These are phyloP conservation scores for Macaria liturata DNA, from an alignment of 2,888 invertebrate genomes.

Conservation along the genomic window DNA sequence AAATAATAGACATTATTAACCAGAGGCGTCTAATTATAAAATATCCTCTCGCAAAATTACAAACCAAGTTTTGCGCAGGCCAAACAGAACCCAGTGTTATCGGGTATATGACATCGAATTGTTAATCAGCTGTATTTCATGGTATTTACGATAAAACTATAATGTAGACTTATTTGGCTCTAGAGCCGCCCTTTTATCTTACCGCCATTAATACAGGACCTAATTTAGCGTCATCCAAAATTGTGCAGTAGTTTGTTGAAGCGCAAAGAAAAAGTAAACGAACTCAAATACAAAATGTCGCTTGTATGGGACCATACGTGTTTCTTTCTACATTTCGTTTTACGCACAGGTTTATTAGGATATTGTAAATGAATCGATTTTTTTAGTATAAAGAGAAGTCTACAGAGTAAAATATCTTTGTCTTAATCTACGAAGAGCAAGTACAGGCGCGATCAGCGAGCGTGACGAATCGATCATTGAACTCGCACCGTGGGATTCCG, in stretches of 20 bases:
- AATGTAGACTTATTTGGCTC: too few relatives aligned
- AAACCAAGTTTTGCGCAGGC: too few relatives aligned
- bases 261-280: not conserved
- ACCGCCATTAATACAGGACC: too few relatives aligned
- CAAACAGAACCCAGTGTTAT: too few relatives aligned
- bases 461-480: constrained; percentile 69
- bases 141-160: too few relatives aligned
- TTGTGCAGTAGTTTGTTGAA: too few relatives aligned
- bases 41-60: too few relatives aligned
- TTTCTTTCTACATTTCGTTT: not conserved
- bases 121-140: too few relatives aligned
- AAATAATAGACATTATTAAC: not conserved
- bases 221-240: too few relatives aligned
- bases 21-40: not conserved
- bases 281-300: not conserved
- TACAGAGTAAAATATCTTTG: not conserved
- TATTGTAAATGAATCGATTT: too few relatives aligned
- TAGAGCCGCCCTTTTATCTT: too few relatives aligned
- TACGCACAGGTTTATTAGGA: not conserved
- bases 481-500: constrained; percentile 69
- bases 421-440: constrained; percentile 9
- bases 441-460: constrained; percentile 56
- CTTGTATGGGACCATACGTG: constrained; percentile 28
- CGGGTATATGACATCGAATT: too few relatives aligned
- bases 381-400: not conserved